Evolutionary conservation across 2,888 invertebrate genomes (phyloP).

Genomic region (Dysmachus trigonus): DNA sequence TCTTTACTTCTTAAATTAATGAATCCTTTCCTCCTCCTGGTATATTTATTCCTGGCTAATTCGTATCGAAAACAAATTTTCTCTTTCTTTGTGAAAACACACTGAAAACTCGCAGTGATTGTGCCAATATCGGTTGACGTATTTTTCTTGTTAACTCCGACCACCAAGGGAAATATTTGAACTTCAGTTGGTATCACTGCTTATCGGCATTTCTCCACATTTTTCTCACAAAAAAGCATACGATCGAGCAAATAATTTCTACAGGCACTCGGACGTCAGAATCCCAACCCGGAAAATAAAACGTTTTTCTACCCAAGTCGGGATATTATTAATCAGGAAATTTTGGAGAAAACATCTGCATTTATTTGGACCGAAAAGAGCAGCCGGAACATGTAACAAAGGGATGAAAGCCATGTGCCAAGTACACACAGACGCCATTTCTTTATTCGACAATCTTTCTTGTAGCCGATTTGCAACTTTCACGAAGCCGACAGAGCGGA

Average conservation of each 20-base stretch:
- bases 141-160: slow-evolving; percentile 38
- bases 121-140: slow-evolving; percentile 22
- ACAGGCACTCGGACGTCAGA: neutral
- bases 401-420: slow-evolving; percentile 48
- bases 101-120: neutral
- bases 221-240: slow-evolving; percentile 26
- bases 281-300: neutral
- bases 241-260: slow-evolving; percentile 22
- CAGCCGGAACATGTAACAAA: slow-evolving; percentile 26
- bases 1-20: neutral
- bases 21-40: neutral
- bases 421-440: slow-evolving; percentile 49
- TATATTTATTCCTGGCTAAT: neutral
- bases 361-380: neutral
- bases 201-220: slow-evolving; percentile 37
- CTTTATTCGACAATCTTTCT: slow-evolving; percentile 40
- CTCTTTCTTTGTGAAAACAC: neutral
- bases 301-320: neutral
- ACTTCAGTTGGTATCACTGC: slow-evolving; percentile 32
- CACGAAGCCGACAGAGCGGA: slow-evolving; percentile 26
- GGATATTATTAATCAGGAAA: neutral
- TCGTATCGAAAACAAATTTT: neutral
- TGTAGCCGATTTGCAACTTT: slow-evolving; percentile 27
- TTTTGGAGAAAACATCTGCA: neutral
- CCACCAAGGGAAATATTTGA: slow-evolving; percentile 23